These are phyloP conservation scores for Nematostella vectensis DNA, from an alignment of 92 coral and sea anemone species.

Conservation along the genomic window DNA sequence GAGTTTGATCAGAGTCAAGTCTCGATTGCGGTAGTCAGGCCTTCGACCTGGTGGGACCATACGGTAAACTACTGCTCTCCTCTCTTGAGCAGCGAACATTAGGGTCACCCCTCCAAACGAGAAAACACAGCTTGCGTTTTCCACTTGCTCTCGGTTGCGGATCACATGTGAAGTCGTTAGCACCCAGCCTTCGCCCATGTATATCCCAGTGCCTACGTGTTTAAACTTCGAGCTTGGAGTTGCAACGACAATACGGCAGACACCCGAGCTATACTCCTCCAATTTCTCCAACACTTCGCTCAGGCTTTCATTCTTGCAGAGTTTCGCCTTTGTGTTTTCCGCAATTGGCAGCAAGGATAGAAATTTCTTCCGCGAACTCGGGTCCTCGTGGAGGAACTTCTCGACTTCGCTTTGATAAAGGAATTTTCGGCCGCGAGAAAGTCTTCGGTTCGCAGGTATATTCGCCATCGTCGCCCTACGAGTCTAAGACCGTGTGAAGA, in stretches of 20 bases:
- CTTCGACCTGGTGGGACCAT: constrained; percentile 71
- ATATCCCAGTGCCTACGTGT: constrained; percentile 58
- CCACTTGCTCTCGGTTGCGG: constrained; percentile 63
- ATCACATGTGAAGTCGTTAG: constrained; percentile 59
- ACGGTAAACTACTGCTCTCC: constrained; percentile 72
- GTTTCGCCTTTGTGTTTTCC: constrained; percentile 38
- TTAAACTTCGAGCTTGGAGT: constrained; percentile 25
- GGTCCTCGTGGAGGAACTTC: constrained; percentile 33
- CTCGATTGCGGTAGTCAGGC: constrained; percentile 79
- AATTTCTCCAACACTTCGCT: constrained; percentile 44
- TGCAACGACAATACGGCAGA: constrained; percentile 60
- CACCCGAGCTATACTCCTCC: constrained; percentile 49
- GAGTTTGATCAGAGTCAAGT: constrained; percentile 60
- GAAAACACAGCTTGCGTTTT: constrained; percentile 47
- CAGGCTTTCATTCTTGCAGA: constrained; percentile 28
- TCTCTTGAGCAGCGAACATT: constrained; percentile 44
- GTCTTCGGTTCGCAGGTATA: too few species aligned
- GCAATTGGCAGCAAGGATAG: constrained; percentile 51
- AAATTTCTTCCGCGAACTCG: constrained; percentile 36
- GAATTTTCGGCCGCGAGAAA: constrained; percentile 53
- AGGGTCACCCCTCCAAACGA: constrained; percentile 32
- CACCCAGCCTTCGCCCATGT: constrained; percentile 79
- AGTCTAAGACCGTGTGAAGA: neutral
- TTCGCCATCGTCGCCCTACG: too few species aligned
- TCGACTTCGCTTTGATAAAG: constrained; percentile 61